Evolutionary conservation across 2,888 invertebrate genomes (phyloP), one percentile per base, ranked within the genome.

Genomic region (Aphidius colemani): DNA sequence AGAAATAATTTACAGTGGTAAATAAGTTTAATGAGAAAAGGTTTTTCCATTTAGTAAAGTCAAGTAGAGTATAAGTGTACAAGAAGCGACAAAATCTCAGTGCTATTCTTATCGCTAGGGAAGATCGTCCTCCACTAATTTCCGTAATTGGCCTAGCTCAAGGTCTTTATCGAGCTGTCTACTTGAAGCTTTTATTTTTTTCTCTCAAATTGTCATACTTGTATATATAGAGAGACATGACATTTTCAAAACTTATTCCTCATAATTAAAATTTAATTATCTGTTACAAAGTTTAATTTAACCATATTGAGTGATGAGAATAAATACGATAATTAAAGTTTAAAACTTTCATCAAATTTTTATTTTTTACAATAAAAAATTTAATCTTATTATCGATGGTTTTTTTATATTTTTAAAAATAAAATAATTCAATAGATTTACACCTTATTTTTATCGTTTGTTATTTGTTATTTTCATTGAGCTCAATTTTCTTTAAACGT

Each of bases 41-140:
- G 30, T 30, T 30, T 30, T 2, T 2, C 5, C 30, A 30, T 30
- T 30, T 30, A 30, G 30, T 30, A 30, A 30, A 30, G 30, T 30
- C 30, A 30, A 30, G 30, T 30, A 30, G 30, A 30, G 30, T 30
- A 30, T 30, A 30, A 30, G 30, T 30, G 30, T 30, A 30, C 30
- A 11, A 13, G 44, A 40, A 39, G 39, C 9, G 13, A 49, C 7
- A 13, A 41, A 45, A 48, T 45, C 30, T 9, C 7, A 61, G 39
- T 40, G 43, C 57, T 41, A 66, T 63, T 66, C 60, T 66, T 64
- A 64, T 64, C 64, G 11, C 49, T 55, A 44, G 59, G 62, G 50
- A 67, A 61, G 50, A 63, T 65, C 60, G 63, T 59, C 57, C 58
- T 59, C 63, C 43, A 53, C 66, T 59, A 68, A 68, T 68, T 68